These are phyloP conservation scores for Prochilodus magdalenae DNA, from an alignment of 2,113 vertebrate genomes.

Conservation along the genomic window DNA sequence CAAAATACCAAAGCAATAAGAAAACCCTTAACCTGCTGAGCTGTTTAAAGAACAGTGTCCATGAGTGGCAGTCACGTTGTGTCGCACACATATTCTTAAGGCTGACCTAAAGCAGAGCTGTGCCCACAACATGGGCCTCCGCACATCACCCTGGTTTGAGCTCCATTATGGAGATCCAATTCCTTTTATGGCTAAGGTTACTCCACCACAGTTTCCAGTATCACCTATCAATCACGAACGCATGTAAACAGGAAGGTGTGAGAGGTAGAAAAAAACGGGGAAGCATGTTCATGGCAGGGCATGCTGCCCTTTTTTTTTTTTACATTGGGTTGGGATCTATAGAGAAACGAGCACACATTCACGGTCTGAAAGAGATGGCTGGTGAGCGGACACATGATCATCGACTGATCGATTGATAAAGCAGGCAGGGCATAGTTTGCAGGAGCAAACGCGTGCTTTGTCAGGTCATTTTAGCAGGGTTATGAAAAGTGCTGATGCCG, in stretches of 20 bases:
- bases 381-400: background rate
- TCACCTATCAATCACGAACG: conserved; percentile 18
- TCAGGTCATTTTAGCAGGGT: background rate
- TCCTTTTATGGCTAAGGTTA: conserved; percentile 32
- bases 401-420: background rate
- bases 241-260: conserved; percentile 14
- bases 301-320: background rate
- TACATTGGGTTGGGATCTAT: background rate
- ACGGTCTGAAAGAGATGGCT: background rate
- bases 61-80: background rate
- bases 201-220: background rate
- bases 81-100: background rate
- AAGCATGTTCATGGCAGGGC: background rate
- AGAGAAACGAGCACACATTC: background rate
- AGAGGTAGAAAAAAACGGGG: background rate
- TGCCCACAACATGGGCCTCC: background rate
- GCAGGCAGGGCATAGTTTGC: background rate
- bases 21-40: background rate
- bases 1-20: background rate
- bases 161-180: background rate
- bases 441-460: background rate
- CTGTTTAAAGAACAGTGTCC: background rate
- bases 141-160: background rate
- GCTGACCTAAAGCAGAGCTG: conserved; percentile 20
- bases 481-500: no score